phyloP scores from a whole-genome alignment of 2,113 vertebrate genomes.

The Zosterops pallidus region DNA sequence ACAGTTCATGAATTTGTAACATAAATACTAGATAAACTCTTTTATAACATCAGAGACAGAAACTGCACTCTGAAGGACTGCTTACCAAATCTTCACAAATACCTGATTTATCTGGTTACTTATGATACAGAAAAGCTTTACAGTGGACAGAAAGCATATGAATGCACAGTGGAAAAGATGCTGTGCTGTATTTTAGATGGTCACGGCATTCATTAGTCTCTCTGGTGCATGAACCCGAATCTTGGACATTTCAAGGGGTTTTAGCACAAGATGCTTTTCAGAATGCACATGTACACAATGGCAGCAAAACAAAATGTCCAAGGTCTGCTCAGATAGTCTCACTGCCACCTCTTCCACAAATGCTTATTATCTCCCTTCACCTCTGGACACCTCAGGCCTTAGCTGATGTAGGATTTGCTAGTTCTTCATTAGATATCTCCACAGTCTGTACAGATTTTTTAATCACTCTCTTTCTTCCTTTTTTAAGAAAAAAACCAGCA shows the following conservation, averaged over 20 bases:
- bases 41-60: not conserved
- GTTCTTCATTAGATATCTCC: not conserved
- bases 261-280: not conserved
- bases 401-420: not conserved
- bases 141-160: not conserved
- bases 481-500: not conserved
- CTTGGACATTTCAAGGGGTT: not conserved
- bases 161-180: not conserved
- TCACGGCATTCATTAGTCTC: not conserved
- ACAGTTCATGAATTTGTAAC: not conserved
- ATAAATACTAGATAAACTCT: not conserved
- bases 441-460: not conserved
- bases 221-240: not conserved
- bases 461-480: not conserved
- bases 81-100: not conserved
- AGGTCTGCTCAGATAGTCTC: not conserved
- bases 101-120: not conserved
- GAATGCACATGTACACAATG: rapidly evolving
- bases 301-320: not conserved
- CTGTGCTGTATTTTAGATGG: not conserved
- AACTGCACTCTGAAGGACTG: not conserved
- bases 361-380: not conserved
- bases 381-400: not conserved
- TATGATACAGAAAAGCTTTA: not conserved
- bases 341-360: not conserved